Base-by-base conservation (phyloP, 2,797 vertebrate species). In the Anas capensis region DNA sequence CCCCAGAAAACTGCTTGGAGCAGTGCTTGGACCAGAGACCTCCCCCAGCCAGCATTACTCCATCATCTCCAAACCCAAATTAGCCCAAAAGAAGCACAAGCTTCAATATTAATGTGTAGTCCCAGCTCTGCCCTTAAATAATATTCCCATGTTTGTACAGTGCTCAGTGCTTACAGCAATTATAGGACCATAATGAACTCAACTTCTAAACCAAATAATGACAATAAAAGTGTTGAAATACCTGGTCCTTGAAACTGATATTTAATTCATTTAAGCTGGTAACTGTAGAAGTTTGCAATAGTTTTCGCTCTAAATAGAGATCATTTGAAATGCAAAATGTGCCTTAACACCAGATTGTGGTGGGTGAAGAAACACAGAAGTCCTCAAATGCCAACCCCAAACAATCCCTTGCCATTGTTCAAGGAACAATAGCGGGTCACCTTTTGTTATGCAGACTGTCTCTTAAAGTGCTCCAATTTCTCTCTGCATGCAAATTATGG, bases 141-240 rank as follows among this genome's bases (percentile, higher is more conserved):
- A 34, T 7, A 46, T 8, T 11, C n/a, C 16, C 2, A 8, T 5
- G 17, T 26, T 31, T 46, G 23, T 11, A 0, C 1, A 1, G 21
- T 10, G 33, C 29, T 17, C 31, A 36, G 40, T 40, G 17, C 26
- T 33, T 20, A 29, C 2, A 23, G 23, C 18, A 33, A 26, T 10
- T 6, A 9, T 9, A 17, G 70, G 42, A 26, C 34, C 40, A 20
- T 18, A 14, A 23, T 7, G 8, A 54, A 18, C 49, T 15, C 23
- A 7, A 44, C 31, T 51, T 21, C 6, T 1, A 66, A 78, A 42
- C 21, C 83, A 54, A 44, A 24, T 24, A n/a, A 49, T 0, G 2
- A 26, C 60, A 26, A 44, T 3, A 4, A 12, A 68, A 38, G 6
- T 2, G 2, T 14, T 56, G n/a, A 49, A 60, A 56, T 5, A 34